Base-by-base conservation (phyloP, 30 jellyfish, hydroid and myxozoan genomes). In the Chrysaora quinquecirrha region DNA sequence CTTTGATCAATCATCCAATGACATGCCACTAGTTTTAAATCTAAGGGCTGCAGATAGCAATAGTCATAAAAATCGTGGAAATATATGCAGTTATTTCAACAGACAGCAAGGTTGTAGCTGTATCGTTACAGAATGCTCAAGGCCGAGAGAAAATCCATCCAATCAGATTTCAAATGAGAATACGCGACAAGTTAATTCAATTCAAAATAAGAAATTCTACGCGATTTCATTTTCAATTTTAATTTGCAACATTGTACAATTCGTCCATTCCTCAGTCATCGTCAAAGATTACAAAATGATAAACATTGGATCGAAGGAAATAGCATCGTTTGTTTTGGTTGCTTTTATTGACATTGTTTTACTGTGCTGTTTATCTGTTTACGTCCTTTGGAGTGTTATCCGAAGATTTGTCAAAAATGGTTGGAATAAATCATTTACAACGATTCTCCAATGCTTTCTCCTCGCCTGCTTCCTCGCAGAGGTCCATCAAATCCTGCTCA, bases 351-450 rank as follows among this genome's bases (percentile, higher is more conserved):
- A 80, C 19, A 70, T 80, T 27, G 68, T 52, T 0, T 68, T 80
- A 76, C 54, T 80, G 7, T 1, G 54, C 34, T 80, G 23, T 34
- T 34, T 62, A 65, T 14, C 62, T 32, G 66, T 30, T 7, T 80
- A 80, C 43, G 21, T 66, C 20, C 21, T 80, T 3, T 30, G 38
- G 19, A 47, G 24, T 21, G 47, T 54, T 30, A 35, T 35, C 30
- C 73, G 35, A n/a, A 66, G 90, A 31, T 29, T 20, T 28, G 20
- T 30, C 64, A 80, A 80, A 67, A 30, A 56, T 46, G 82, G 77
- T 27, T 80, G 90, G 90, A 80, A 67, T 43, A 78, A 67, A 80
- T 80, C 90, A 0, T 80, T 65, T 35, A 22, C 83, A 22, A 80
- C 77, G 11, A 66, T 67, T 23, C 20, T 80, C 56, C 90, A 80